Evolutionary conservation across 2,888 invertebrate genomes (phyloP), one percentile per base, ranked within the genome.

Genomic region (Ptilodon capucinus): DNA sequence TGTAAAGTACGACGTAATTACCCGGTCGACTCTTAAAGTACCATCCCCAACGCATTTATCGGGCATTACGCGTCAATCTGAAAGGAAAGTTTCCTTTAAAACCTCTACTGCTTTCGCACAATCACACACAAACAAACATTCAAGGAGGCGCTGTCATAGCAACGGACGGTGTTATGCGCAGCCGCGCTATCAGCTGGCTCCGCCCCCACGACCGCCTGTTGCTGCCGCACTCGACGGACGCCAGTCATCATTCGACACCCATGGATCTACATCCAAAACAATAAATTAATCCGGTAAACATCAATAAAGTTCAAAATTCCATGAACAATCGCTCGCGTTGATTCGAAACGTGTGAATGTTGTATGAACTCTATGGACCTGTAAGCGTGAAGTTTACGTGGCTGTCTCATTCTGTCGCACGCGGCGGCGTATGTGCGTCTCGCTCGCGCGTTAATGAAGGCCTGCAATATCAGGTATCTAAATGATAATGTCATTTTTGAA

Each of bases 121-220:
- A 84, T 84, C 83, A 86, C 82, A 88, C 89, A 88, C 88, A 90
- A 82, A 86, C 82, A 88, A 90, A 88, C 88, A 90, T 49, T 61
- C 63, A 63, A 79, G 83, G 80, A 85, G 84, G 84, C 84, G 91
- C 91, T 63, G 79, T 76, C 86, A 91, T 90, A 76, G 80, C 76
- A 84, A 92, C 92, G 61, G 71, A 44, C 48, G 51, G 49, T 46
- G 56, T 51, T 69, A 40, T 71, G 85, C 92, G 91, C 91, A 86
- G 75, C 65, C 86, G 84, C 81, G 79, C 55, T 61, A 54, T 45
- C 60, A 55, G 40, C 43, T 64, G 60, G 74, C 86, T 81, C 86
- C 88, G 83, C 88, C 90, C 76, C 64, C 57, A 35, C 60, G 68
- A 71, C 84, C 81, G 90, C 91, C 91, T 91, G 91, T 91, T 90